A percentile compares a stretch with the other conserved stretches of the same genome.
Conservation (phyloP, 1,140 invertebrate genomes). For the Nasonia longicornis region DNA sequence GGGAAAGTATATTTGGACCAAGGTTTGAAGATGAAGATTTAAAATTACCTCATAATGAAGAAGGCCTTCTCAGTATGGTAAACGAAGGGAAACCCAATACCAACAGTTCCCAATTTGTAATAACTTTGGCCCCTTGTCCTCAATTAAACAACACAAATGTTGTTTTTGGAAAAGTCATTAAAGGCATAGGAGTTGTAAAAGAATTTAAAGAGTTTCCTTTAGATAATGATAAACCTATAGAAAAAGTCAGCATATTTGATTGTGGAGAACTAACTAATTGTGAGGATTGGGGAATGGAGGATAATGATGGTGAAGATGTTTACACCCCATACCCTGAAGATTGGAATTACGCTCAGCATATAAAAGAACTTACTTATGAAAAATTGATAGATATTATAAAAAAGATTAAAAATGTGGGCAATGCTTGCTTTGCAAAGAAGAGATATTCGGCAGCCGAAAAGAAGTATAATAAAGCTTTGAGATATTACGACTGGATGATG, state of each 20-base stretch:
- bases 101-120: slow-evolving; percentile 96
- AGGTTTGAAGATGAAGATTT: slow-evolving; percentile 95
- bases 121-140: slow-evolving; percentile 84
- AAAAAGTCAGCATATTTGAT: slow-evolving; percentile 76
- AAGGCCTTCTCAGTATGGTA: slow-evolving; percentile 88
- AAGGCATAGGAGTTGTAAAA: slow-evolving; percentile 76
- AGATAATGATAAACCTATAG: slow-evolving; percentile 70
- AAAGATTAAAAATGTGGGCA: slow-evolving; percentile 80
- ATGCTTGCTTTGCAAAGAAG: slow-evolving; percentile 75
- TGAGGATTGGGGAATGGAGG: slow-evolving; percentile 76
- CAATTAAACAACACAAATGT: slow-evolving; percentile 93
- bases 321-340: slow-evolving; percentile 83
- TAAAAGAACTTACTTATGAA: slow-evolving; percentile 55
- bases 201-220: slow-evolving; percentile 75
- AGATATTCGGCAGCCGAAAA: slow-evolving; percentile 73
- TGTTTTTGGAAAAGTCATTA: slow-evolving; percentile 86
- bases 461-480: slow-evolving; percentile 82
- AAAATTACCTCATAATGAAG: slow-evolving; percentile 72
- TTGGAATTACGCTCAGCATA: slow-evolving; percentile 67
- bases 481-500: slow-evolving; percentile 74
- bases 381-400: slow-evolving; percentile 66
- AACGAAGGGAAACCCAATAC: slow-evolving; percentile 86
- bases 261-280: slow-evolving; percentile 79
- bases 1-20: slow-evolving; percentile 93
- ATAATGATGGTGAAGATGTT: slow-evolving; percentile 77